Evolutionary conservation across 2,888 invertebrate species (phyloP).

Genomic region (Ypsolopha sequella): DNA sequence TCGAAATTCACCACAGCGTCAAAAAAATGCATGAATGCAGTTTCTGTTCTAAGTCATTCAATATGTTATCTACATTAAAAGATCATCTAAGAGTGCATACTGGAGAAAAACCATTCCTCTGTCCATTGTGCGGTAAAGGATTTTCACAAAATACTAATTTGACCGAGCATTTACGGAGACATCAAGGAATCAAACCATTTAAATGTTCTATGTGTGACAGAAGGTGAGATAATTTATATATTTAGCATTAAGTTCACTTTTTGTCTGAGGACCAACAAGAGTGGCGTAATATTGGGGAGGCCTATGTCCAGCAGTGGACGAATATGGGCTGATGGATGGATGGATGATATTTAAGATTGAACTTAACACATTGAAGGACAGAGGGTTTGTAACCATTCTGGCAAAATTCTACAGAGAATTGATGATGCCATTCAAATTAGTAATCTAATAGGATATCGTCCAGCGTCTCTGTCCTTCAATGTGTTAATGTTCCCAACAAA

Average conservation of each 20-base stretch:
- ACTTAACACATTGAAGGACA: no score
- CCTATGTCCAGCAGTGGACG: no score
- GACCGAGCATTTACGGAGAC: conserved; percentile 68
- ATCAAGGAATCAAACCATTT: conserved; percentile 60
- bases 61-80: conserved; percentile 69
- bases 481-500: no score
- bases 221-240: conserved; percentile 19
- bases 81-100: conserved; percentile 59
- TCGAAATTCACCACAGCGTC: conserved; percentile 49
- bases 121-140: conserved; percentile 68
- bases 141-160: conserved; percentile 74
- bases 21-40: conserved; percentile 60
- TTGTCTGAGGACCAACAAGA: background rate
- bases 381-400: no score
- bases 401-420: no score
- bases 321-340: no score
- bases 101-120: conserved; percentile 71
- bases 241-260: background rate
- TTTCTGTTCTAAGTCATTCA: conserved; percentile 46
- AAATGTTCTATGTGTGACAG: conserved; percentile 57
- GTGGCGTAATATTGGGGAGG: no score
- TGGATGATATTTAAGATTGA: no score
- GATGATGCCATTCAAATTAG: no score
- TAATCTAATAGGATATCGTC: background rate
- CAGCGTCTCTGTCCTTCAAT: background rate